phyloP scores from a whole-genome alignment of 2,113 vertebrate genomes.

The Mionectes macconnelli region DNA sequence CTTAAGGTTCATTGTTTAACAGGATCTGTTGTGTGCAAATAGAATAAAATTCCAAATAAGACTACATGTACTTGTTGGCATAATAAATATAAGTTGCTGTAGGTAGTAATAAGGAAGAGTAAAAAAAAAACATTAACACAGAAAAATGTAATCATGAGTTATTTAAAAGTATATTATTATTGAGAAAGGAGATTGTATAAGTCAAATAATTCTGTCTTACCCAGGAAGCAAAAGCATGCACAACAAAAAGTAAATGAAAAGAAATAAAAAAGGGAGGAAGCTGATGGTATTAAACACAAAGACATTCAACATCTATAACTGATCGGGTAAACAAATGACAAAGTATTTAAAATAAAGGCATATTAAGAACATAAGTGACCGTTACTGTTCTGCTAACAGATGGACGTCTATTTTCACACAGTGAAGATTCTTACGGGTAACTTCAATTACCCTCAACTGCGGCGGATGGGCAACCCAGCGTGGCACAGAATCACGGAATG shows the following conservation, averaged over 20 bases:
- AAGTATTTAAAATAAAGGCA: background rate
- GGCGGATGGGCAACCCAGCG: background rate
- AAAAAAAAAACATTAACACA: background rate
- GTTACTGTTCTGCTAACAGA: background rate
- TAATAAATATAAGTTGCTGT: background rate
- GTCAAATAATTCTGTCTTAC: background rate
- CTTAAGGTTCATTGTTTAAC: background rate
- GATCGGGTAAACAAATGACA: background rate
- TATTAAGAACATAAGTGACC: background rate
- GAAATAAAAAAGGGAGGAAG: background rate
- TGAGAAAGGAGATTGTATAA: background rate
- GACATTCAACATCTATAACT: background rate
- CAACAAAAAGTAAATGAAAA: background rate
- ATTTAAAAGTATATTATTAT: background rate
- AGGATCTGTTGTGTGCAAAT: background rate
- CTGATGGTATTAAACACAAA: background rate
- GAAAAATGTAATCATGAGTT: background rate
- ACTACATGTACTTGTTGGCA: background rate
- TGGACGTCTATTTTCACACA: background rate
- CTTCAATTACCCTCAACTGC: background rate
- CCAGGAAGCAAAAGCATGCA: background rate
- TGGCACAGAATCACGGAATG: background rate
- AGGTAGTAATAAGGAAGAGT: background rate
- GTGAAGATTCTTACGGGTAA: accelerated
- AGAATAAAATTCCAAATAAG: background rate